Conservation (phyloP, 1,140 invertebrate genomes). For the Venustaconcha ellipsiformis region DNA sequence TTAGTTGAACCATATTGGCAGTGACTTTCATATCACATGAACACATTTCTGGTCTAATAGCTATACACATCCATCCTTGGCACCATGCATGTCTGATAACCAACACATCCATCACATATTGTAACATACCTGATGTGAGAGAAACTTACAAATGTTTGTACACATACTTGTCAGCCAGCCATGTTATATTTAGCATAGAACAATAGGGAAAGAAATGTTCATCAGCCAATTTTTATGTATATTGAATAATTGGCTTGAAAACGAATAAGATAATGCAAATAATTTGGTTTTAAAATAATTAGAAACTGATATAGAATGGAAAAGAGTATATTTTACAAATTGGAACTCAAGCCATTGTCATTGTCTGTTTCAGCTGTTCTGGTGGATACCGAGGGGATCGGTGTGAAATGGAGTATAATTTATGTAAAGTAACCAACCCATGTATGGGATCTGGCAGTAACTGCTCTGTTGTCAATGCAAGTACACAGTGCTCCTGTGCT, state of each 20-base stretch:
- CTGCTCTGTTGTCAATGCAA: constrained; percentile 6
- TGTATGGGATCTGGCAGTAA: constrained; percentile 23
- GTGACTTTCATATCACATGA: no score
- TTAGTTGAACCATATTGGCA: no score
- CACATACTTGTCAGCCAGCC: constrained; percentile 85
- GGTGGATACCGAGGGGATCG: constrained; percentile 21
- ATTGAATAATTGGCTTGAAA: background rate
- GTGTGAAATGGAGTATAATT: constrained; percentile 17
- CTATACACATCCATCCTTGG: no score
- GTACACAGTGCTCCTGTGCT: constrained; percentile 9
- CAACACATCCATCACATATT: constrained; percentile 25
- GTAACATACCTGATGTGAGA: constrained; percentile 31
- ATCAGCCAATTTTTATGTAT: constrained; percentile 7
- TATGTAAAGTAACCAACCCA: constrained; percentile 17
- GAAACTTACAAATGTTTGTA: constrained; percentile 19
- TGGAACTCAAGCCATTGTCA: background rate
- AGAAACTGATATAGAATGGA: background rate
- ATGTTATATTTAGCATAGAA: constrained; percentile 83
- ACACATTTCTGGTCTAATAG: no score
- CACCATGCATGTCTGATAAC: constrained; percentile 26
- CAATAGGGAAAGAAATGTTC: constrained; percentile 72
- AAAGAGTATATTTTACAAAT: background rate
- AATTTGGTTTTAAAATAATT: background rate
- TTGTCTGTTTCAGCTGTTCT: constrained; percentile 10
- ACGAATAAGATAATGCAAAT: background rate